These are phyloP conservation scores for Nemotelus pantherinus DNA, from an alignment of 2,888 invertebrate genomes.

Conservation along the genomic window DNA sequence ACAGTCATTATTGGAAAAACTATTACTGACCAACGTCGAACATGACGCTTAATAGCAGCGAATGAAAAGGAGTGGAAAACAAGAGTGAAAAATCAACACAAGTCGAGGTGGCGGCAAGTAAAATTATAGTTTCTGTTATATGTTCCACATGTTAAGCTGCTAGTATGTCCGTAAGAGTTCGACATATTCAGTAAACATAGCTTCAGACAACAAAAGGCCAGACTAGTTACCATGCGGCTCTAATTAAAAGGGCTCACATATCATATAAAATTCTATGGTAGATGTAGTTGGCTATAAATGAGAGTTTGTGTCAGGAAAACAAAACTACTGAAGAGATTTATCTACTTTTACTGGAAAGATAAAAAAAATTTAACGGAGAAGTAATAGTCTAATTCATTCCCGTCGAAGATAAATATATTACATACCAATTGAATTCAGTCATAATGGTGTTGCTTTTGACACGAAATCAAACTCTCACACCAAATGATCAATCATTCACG, in stretches of 20 bases:
- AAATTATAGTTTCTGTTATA: constrained; percentile 25
- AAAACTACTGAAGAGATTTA: no score
- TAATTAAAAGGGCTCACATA: constrained; percentile 39
- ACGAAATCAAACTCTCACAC: no score
- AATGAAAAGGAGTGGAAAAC: constrained; percentile 23
- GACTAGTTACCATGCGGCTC: constrained; percentile 39
- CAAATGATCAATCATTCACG: no score
- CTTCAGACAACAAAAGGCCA: constrained; percentile 41
- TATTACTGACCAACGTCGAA: constrained; percentile 6
- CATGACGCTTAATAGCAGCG: constrained; percentile 22
- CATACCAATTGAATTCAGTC: no score
- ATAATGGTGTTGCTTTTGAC: no score
- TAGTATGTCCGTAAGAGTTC: no score
- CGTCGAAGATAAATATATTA: no score
- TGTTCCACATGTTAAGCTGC: no score
- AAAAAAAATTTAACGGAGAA: no score
- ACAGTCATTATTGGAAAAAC: constrained; percentile 39
- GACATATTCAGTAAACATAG: neutral
- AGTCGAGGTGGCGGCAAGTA: constrained; percentile 18
- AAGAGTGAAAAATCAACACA: constrained; percentile 35
- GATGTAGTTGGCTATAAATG: neutral
- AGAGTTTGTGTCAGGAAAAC: no score
- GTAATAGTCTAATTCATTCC: no score
- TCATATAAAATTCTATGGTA: constrained; percentile 12
- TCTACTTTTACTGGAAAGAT: no score